Percentiles rank a stretch among this genome's conserved stretches.
phyloP scores from a whole-genome alignment of 2,113 vertebrate species.

The Chaetorhynchus papuensis region DNA sequence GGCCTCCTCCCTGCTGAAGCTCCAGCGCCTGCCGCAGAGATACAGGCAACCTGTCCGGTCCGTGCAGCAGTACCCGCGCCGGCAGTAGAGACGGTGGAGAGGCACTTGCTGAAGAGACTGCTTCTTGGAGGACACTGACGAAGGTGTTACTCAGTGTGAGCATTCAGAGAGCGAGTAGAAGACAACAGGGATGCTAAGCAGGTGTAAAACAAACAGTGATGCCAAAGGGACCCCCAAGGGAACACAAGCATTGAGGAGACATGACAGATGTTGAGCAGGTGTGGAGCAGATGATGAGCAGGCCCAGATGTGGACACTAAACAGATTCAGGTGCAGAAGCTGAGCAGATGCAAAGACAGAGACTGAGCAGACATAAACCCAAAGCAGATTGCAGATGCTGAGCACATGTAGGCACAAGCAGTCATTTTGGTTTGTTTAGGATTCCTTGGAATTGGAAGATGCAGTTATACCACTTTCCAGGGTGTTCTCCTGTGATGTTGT shows the following conservation, averaged over 20 bases:
- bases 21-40: neutral
- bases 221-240: neutral
- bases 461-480: neutral
- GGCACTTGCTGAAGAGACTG: neutral
- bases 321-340: slow-evolving; percentile 31
- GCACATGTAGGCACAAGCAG: neutral
- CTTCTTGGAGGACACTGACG: neutral
- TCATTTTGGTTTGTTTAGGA: neutral
- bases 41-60: neutral
- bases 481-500: neutral
- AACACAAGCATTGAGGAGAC: neutral
- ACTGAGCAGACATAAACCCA: neutral
- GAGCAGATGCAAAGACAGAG: slow-evolving; percentile 36
- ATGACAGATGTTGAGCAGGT: slow-evolving; percentile 21
- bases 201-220: neutral
- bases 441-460: neutral
- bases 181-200: neutral
- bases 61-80: neutral
- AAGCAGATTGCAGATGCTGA: neutral
- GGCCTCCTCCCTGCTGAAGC: neutral
- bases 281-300: neutral
- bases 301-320: neutral
- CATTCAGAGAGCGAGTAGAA: neutral
- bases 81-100: neutral
- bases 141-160: neutral